Evolutionary conservation across 2,113 vertebrate genomes (phyloP).

Genomic region (Lophura nycthemera): DNA sequence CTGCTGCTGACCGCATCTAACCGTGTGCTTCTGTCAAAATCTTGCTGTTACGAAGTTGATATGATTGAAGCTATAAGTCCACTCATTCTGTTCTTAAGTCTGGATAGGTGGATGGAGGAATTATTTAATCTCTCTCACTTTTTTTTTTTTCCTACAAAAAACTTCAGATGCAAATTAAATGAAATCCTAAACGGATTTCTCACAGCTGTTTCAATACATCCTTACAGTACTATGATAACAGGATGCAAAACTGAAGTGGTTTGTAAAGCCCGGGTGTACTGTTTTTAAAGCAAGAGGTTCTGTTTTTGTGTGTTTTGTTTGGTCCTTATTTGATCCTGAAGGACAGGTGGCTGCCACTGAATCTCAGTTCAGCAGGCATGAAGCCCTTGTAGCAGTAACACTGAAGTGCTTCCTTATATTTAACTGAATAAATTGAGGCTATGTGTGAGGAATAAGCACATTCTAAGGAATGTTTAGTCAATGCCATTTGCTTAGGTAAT

Average conservation of each 20-base stretch:
- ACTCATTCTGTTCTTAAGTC: background rate
- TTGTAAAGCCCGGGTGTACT: background rate
- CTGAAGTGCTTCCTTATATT: background rate
- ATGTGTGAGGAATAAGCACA: background rate
- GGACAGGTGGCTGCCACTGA: background rate
- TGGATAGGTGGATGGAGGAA: background rate
- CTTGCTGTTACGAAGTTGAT: background rate
- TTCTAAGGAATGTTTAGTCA: background rate
- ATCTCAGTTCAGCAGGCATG: background rate
- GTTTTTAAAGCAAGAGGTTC: background rate
- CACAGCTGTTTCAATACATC: fast-evolving
- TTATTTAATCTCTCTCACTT: background rate
- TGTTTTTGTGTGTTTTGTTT: background rate
- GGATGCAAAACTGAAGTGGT: background rate
- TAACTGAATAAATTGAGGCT: background rate
- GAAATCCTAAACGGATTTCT: background rate
- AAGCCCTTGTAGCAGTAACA: background rate
- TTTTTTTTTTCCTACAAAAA: background rate
- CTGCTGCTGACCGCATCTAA: fast-evolving
- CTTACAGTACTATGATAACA: background rate
- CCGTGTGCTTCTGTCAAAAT: background rate
- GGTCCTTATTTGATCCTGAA: background rate
- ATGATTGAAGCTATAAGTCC: background rate
- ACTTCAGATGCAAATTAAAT: background rate
- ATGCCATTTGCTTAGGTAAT: background rate